Evolutionary conservation across 2,888 invertebrate genomes (phyloP).

Genomic region (Cantharis rustica): DNA sequence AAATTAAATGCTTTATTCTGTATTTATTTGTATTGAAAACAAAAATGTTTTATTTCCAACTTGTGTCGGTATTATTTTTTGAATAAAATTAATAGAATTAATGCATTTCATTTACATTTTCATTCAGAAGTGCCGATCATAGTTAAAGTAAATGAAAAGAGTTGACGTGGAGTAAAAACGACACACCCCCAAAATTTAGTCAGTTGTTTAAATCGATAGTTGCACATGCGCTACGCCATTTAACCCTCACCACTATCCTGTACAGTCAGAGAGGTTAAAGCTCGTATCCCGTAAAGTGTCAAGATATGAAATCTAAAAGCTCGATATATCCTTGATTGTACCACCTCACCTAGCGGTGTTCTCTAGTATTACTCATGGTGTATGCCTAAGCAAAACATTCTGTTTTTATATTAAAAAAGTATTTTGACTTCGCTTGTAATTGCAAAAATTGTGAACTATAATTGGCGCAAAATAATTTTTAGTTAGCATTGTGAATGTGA

Average conservation of each 20-base stretch:
- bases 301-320: conserved; percentile 37
- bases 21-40: neutral
- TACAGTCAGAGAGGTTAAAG: conserved; percentile 44
- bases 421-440: neutral
- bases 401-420: conserved; percentile 38
- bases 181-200: conserved; percentile 42
- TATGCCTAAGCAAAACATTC: conserved; percentile 44
- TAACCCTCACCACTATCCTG: conserved; percentile 38
- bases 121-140: neutral
- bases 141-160: conserved; percentile 9
- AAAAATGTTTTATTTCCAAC: neutral
- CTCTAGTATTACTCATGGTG: conserved; percentile 43
- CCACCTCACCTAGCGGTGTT: conserved; percentile 49
- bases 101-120: conserved; percentile 1
- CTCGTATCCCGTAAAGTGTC: conserved; percentile 43
- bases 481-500: neutral
- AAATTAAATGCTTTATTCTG: neutral
- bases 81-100: neutral
- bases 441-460: neutral
- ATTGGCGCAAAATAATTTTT: neutral
- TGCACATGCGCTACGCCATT: conserved; percentile 39
- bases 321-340: conserved; percentile 46
- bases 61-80: neutral
- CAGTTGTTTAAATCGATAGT: conserved; percentile 48
- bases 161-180: conserved; percentile 37